A percentile compares a stretch with the other conserved stretches of the same genome.
Conservation (phyloP, 2,797 vertebrate species). For the Philypnodon macrostomus region DNA sequence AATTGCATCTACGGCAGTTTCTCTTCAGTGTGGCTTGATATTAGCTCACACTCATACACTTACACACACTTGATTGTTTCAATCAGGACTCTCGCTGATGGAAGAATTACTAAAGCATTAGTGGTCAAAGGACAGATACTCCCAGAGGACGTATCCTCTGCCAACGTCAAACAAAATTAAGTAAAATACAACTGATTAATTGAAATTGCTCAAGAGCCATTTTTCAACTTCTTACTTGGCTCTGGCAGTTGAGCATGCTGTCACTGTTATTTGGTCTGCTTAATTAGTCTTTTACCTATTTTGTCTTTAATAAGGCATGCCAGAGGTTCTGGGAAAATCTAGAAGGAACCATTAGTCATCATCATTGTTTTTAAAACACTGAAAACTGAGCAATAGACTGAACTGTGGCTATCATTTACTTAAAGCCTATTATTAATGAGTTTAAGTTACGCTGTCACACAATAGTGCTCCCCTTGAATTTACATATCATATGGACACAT, state of each 20-base stretch:
- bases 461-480: slow-evolving; percentile 34
- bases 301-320: slow-evolving; percentile 79
- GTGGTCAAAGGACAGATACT: slow-evolving; percentile 81
- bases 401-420: slow-evolving; percentile 68
- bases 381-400: slow-evolving; percentile 72
- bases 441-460: slow-evolving; percentile 60
- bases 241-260: slow-evolving; percentile 75
- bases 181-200: slow-evolving; percentile 84
- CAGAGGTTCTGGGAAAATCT: slow-evolving; percentile 72
- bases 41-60: slow-evolving; percentile 19
- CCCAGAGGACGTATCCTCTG: slow-evolving; percentile 80
- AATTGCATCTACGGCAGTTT: not conserved
- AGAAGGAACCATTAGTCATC: slow-evolving; percentile 77
- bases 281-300: slow-evolving; percentile 83
- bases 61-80: slow-evolving; percentile 68
- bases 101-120: slow-evolving; percentile 78
- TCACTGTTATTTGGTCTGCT: slow-evolving; percentile 75
- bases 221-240: slow-evolving; percentile 79
- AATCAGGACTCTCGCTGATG: slow-evolving; percentile 69
- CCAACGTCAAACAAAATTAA: slow-evolving; percentile 86
- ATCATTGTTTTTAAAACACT: slow-evolving; percentile 73
- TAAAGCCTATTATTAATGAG: slow-evolving; percentile 75
- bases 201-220: slow-evolving; percentile 80
- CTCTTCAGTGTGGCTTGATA: not conserved
- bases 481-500: slow-evolving; percentile 43